Evolutionary conservation across 2,113 vertebrate species (phyloP).

Genomic region (Parus major): DNA sequence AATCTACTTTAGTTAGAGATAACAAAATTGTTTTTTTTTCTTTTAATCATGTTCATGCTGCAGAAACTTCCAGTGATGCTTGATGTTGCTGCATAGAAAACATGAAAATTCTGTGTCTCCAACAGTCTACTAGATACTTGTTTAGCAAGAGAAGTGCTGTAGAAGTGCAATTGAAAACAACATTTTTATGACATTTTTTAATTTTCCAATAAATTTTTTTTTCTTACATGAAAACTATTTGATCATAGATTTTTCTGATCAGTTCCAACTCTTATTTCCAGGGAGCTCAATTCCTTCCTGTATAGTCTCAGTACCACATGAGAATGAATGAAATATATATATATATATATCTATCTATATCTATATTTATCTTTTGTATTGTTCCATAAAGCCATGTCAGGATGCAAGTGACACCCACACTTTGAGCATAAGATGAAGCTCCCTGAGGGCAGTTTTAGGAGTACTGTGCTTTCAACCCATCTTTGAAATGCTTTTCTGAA

Average conservation of each 20-base stretch:
- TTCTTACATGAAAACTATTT: not conserved
- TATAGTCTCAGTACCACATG: not conserved
- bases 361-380: not conserved
- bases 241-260: not conserved
- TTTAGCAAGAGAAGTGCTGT: not conserved
- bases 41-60: not conserved
- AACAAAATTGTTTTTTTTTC: not conserved
- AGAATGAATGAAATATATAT: not conserved
- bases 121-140: not conserved
- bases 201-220: not conserved
- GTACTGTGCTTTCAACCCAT: not conserved
- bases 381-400: not conserved
- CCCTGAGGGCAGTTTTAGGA: not conserved
- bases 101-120: not conserved
- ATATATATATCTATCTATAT: not conserved
- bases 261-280: not conserved
- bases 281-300: not conserved
- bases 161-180: not conserved
- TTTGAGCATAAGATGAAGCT: not conserved
- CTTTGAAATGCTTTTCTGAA: not conserved
- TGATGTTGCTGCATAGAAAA: not conserved
- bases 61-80: not conserved
- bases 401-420: not conserved
- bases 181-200: not conserved
- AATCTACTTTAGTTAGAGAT: not conserved